These are phyloP conservation scores for Tonatia bakeri DNA, from an alignment of 2,113 vertebrate species.

Conservation along the genomic window DNA sequence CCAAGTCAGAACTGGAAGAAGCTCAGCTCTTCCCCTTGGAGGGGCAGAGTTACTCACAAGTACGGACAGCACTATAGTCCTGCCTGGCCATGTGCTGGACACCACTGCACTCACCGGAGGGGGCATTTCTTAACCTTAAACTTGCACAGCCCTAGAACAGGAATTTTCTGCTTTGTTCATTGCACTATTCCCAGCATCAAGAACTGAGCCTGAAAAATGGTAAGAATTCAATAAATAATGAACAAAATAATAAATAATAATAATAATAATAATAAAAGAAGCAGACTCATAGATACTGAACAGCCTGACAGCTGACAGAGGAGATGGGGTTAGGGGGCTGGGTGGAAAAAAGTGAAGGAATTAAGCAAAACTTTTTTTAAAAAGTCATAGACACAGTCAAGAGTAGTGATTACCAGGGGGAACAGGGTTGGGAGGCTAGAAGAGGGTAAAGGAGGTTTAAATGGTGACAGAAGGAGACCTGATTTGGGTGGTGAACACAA, in stretches of 20 bases:
- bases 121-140: background rate
- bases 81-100: accelerated
- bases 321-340: too few relatives aligned
- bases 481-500: background rate
- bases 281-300: too few relatives aligned
- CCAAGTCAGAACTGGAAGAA: background rate
- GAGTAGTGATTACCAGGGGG: too few relatives aligned
- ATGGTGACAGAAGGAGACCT: too few relatives aligned
- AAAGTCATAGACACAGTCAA: too few relatives aligned
- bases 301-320: too few relatives aligned
- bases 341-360: too few relatives aligned
- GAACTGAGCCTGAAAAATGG: background rate
- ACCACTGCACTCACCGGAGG: too few relatives aligned
- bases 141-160: background rate
- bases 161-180: background rate
- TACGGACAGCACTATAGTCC: accelerated
- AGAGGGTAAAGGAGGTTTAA: too few relatives aligned
- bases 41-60: background rate
- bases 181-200: background rate
- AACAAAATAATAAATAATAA: background rate
- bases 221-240: background rate
- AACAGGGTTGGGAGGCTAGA: too few relatives aligned
- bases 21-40: too few relatives aligned
- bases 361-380: too few relatives aligned
- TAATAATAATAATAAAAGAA: background rate